Base-by-base conservation (phyloP, 2,797 vertebrate genomes). In the Carduelis carduelis region DNA sequence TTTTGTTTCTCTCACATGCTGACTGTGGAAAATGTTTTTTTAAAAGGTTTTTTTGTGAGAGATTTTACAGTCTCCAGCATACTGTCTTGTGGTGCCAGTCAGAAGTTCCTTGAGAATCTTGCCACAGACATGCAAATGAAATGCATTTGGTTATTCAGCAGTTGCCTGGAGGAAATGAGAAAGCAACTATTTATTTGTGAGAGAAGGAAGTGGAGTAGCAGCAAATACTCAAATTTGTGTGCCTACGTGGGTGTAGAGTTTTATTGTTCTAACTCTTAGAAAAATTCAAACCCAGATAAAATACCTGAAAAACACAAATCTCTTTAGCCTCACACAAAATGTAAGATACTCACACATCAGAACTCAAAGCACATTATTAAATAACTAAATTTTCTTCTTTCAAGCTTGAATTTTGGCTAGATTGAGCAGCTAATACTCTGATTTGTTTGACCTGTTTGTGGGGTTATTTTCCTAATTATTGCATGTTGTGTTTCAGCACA, bases 401-500 rank as follows among this genome's bases (percentile, higher is more conserved):
- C 26, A 39, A 9, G 12, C 34, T 83, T 72, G 24, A 27, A 63
- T 30, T 6, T 4, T 60, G 64, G 14, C 15, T 55, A 16, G n/a
- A 20, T 69, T 50, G 32, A 56, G 23, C 24, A 79, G 37, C 20
- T 71, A 27, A 57, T 85, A 47, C 11, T 16, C 12, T 49, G 27
- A 10, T 80, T 69, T 6, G 1, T 72, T 60, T 63, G 50, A 44
- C 3, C 4, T 2, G 4, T 50, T 72, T 41, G 44, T 80, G 44
- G 4, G 1, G 1, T 13, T 34, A 71, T 20, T 63, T 19, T 35
- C 34, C 61, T 93, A 30, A 92, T 61, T 59, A 14, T 66, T 93
- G 26, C 26, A 1, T 65, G 13, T 93, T 12, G 0, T 97, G 60
- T 97, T 98, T 90, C 94, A 98, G 98, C 91, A 98, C 97, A 6